Evolutionary conservation across 2,113 vertebrate genomes (phyloP).

Genomic region (Acrocephalus kingi): DNA sequence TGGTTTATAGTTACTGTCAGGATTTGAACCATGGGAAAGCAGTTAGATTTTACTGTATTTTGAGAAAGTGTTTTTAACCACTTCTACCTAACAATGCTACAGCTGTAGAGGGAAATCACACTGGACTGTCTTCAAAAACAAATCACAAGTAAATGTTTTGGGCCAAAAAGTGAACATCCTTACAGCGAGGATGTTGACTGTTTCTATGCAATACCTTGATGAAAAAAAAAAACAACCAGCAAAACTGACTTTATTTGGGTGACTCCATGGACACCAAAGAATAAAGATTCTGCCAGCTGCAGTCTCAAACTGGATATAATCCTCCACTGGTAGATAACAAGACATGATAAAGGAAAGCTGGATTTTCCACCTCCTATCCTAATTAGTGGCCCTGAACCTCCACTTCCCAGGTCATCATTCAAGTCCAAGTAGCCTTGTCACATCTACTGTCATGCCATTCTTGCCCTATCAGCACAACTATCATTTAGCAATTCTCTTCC

Average conservation of each 20-base stretch:
- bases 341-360: background rate
- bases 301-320: background rate
- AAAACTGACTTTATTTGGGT: background rate
- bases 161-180: background rate
- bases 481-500: background rate
- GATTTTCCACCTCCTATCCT: background rate
- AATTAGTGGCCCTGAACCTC: background rate
- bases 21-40: background rate
- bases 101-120: background rate
- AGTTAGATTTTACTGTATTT: background rate
- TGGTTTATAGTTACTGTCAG: slow-evolving; percentile 10
- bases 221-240: background rate
- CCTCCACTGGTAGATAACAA: background rate
- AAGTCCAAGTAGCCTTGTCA: background rate
- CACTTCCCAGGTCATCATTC: background rate
- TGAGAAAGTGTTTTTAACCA: slow-evolving; percentile 14
- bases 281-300: background rate
- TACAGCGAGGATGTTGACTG: background rate
- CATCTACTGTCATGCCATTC: background rate
- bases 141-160: background rate
- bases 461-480: background rate
- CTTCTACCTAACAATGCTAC: background rate
- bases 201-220: background rate
- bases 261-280: background rate
- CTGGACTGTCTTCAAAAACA: background rate